phyloP scores from a whole-genome alignment of 2,797 vertebrate genomes.

The Aphelocoma californica region DNA sequence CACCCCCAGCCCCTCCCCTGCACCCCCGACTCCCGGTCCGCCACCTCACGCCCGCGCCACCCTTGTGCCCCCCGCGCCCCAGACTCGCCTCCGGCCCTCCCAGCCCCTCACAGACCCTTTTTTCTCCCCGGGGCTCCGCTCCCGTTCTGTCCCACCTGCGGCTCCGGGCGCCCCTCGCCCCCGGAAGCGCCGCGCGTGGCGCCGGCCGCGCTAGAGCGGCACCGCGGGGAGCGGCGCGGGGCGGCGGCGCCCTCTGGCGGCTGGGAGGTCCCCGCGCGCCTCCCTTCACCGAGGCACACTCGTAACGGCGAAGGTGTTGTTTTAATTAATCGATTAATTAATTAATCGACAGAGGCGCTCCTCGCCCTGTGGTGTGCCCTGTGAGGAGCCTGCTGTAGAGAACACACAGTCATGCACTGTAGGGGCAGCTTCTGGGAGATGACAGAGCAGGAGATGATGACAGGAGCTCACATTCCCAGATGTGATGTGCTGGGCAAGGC shows the following conservation, averaged over 20 bases:
- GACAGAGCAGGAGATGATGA: neutral
- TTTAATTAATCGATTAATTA: neutral
- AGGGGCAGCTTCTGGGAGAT: no score
- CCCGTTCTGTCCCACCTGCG: neutral
- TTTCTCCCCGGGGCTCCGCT: neutral
- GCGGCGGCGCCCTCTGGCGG: neutral
- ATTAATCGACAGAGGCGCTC: neutral
- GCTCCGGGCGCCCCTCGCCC: neutral
- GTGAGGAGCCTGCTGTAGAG: neutral
- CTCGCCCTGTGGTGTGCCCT: no score
- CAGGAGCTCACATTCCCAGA: neutral
- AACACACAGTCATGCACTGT: fast-evolving
- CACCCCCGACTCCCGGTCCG: no score
- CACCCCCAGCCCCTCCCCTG: neutral
- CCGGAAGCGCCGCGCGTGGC: neutral
- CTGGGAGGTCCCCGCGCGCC: neutral
- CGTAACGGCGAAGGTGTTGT: fast-evolving
- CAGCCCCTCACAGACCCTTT: no score
- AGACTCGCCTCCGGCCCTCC: fast-evolving
- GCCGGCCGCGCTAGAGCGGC: neutral
- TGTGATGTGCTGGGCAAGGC: fast-evolving
- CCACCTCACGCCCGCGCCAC: no score
- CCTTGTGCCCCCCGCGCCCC: neutral
- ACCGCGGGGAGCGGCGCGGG: fast-evolving
- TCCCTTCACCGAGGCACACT: fast-evolving